Evolutionary conservation across 2,113 vertebrate genomes (phyloP).

Genomic region (Puma concolor): DNA sequence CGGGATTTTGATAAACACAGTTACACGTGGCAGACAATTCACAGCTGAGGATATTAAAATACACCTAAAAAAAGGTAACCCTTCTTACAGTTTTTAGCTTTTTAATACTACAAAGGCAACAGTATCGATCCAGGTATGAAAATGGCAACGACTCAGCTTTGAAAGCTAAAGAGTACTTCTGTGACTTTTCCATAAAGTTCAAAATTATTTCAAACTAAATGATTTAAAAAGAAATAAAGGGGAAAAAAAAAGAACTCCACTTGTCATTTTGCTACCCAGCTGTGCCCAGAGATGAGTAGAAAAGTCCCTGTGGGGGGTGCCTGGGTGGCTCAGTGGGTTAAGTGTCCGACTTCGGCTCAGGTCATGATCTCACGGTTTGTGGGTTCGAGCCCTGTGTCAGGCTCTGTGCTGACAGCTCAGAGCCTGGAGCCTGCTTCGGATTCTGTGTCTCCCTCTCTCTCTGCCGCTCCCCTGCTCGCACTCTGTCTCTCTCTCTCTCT

Average conservation of each 20-base stretch:
- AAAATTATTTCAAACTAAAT: conserved; percentile 18
- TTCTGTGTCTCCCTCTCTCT: too few species aligned
- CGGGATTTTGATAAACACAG: background rate
- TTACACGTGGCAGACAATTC: background rate
- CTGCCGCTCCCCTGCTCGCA: too few species aligned
- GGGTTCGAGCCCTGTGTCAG: fast-evolving
- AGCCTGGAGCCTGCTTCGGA: too few species aligned
- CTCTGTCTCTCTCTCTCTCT: too few species aligned
- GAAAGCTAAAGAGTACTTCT: background rate
- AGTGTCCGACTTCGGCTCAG: too few species aligned
- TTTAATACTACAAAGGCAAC: background rate
- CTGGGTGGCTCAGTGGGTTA: too few species aligned
- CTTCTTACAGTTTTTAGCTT: background rate
- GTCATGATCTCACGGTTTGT: too few species aligned
- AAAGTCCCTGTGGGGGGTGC: background rate
- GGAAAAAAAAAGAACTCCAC: background rate
- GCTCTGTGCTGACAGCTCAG: too few species aligned
- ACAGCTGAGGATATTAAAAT: background rate
- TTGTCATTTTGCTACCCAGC: background rate
- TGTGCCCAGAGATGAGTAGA: background rate
- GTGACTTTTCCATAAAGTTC: background rate
- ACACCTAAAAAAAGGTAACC: background rate
- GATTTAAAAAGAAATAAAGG: background rate
- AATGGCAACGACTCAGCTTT: background rate
- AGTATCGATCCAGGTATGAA: background rate